Percentiles rank a stretch among this genome's conserved stretches.
These are phyloP conservation scores for Xiphorhynchus elegans DNA, from an alignment of 2,113 vertebrate genomes.

Conservation along the genomic window DNA sequence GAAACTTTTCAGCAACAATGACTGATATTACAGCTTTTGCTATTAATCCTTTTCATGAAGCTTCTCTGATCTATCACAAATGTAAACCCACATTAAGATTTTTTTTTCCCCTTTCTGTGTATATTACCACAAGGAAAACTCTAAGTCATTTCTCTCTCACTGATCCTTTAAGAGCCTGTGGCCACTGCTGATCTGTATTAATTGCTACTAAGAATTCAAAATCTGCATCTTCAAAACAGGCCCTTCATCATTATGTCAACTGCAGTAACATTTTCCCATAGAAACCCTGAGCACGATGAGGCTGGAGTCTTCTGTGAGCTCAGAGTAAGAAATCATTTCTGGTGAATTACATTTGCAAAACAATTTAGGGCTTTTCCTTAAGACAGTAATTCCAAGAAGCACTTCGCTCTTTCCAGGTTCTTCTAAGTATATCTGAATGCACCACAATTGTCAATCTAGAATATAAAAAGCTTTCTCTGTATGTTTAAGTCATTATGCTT, in stretches of 20 bases:
- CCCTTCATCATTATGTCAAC: constrained; percentile 36
- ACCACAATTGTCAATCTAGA: not conserved
- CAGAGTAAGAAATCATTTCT: not conserved
- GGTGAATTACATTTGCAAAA: not conserved
- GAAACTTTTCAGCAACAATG: not conserved
- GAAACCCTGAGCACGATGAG: constrained; percentile 13
- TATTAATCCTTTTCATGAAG: not conserved
- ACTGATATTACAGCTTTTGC: not conserved
- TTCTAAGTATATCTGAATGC: not conserved
- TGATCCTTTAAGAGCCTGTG: constrained; percentile 24
- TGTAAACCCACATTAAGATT: constrained; percentile 6
- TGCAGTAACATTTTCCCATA: constrained; percentile 3
- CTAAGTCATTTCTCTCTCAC: not conserved
- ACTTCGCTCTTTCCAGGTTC: not conserved
- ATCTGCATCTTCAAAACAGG: constrained; percentile 39
- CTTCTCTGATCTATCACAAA: not conserved
- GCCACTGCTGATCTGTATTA: constrained; percentile 43
- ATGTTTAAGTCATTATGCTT: not conserved
- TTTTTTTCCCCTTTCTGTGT: not conserved
- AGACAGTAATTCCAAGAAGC: not conserved
- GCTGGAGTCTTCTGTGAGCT: not conserved
- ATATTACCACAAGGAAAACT: not conserved
- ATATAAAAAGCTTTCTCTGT: not conserved
- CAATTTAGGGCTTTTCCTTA: not conserved
- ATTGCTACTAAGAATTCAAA: constrained; percentile 46